These are phyloP conservation scores for Trachelipus rathkii DNA, from an alignment of 1,140 invertebrate species.

Conservation along the genomic window DNA sequence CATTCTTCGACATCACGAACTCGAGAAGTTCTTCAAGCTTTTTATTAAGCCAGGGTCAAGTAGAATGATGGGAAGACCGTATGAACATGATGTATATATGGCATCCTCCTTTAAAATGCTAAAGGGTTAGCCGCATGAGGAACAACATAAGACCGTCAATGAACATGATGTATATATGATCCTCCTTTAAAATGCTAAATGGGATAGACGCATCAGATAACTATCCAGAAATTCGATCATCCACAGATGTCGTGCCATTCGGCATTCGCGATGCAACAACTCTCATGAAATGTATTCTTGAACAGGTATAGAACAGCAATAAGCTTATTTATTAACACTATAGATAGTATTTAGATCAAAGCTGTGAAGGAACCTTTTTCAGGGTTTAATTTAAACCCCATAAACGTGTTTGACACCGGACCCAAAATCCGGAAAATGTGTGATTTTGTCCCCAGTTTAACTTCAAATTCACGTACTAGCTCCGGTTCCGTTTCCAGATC, in stretches of 20 bases:
- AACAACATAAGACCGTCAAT: slow-evolving; percentile 30
- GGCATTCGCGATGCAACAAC: slow-evolving; percentile 36
- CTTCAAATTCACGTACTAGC: too few relatives aligned
- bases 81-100: slow-evolving; percentile 40
- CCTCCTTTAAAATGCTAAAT: slow-evolving; percentile 39
- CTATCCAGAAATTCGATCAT: slow-evolving; percentile 23
- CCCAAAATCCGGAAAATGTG: too few relatives aligned
- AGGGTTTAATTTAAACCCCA: too few relatives aligned
- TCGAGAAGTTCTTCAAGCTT: slow-evolving; percentile 43
- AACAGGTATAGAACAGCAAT: slow-evolving; percentile 27
- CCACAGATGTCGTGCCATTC: slow-evolving; percentile 27
- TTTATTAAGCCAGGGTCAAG: slow-evolving; percentile 39
- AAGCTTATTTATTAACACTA: too few relatives aligned
- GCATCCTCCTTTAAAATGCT: slow-evolving; percentile 39
- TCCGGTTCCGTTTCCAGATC: too few relatives aligned
- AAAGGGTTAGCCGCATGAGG: slow-evolving; percentile 40
- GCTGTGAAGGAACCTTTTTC: too few relatives aligned
- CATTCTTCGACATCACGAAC: slow-evolving; percentile 37
- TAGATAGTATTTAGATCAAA: too few relatives aligned
- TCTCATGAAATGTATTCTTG: slow-evolving; percentile 43
- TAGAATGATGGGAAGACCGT: slow-evolving; percentile 31
- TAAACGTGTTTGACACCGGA: too few relatives aligned
- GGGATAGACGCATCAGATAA: slow-evolving; percentile 39
- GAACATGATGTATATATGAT: slow-evolving; percentile 39
- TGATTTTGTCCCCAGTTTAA: too few relatives aligned